Evolutionary conservation across 2,888 invertebrate genomes (phyloP).

Genomic region (Atrina japonica): DNA sequence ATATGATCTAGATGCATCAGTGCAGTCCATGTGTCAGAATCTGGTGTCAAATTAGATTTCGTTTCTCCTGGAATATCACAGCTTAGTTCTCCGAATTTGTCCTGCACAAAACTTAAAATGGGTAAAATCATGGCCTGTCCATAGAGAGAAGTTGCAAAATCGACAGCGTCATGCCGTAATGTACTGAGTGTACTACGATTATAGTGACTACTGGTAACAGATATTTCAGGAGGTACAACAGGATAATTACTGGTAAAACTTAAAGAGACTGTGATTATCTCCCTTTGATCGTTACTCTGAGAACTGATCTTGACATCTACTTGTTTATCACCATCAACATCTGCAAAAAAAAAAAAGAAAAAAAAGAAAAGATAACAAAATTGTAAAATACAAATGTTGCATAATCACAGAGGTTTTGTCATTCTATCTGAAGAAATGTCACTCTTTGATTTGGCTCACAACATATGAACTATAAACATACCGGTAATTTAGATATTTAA

Average conservation of each 20-base stretch:
- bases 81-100: slow-evolving; percentile 27
- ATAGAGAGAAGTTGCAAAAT: slow-evolving; percentile 25
- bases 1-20: slow-evolving; percentile 71
- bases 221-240: slow-evolving; percentile 28
- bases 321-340: slow-evolving; percentile 17
- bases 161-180: slow-evolving; percentile 29
- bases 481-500: slow-evolving; percentile 20
- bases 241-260: slow-evolving; percentile 34
- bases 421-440: too few species aligned
- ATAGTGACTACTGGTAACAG: slow-evolving; percentile 22
- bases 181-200: slow-evolving; percentile 9
- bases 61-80: too few species aligned
- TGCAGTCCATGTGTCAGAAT: slow-evolving; percentile 30
- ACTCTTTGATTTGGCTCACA: too few species aligned
- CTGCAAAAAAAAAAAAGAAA: slow-evolving; percentile 7
- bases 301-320: slow-evolving; percentile 1
- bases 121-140: slow-evolving; percentile 52
- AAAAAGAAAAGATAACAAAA: neutral
- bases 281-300: neutral
- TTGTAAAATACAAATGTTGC: too few species aligned
- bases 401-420: too few species aligned
- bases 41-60: too few species aligned
- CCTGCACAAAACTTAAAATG: slow-evolving; percentile 43
- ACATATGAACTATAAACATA: too few species aligned
- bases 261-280: slow-evolving; percentile 15